Conservation (phyloP, 2,113 vertebrate genomes). For the Galeopterus variegatus region DNA sequence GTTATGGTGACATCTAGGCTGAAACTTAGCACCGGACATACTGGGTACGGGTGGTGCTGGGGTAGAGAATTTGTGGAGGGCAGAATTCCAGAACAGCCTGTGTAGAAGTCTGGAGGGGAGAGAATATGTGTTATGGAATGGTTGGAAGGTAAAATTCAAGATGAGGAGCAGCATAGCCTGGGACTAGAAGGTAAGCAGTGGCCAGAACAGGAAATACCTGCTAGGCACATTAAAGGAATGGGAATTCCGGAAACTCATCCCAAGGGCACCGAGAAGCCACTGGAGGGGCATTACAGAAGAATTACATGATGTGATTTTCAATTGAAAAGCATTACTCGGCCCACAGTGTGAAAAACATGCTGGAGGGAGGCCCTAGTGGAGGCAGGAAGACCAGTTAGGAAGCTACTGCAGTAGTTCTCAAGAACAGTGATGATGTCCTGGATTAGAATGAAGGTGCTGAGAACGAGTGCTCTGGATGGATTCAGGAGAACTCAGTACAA, state of each 20-base stretch:
- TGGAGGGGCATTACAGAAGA: background rate
- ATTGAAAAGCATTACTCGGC: background rate
- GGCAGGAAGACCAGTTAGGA: background rate
- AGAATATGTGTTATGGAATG: background rate
- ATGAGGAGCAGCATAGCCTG: background rate
- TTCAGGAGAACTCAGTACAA: background rate
- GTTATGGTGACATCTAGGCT: background rate
- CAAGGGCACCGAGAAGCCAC: background rate
- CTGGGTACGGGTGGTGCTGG: fast-evolving
- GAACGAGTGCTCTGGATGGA: background rate
- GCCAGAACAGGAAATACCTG: background rate
- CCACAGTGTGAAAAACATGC: fast-evolving
- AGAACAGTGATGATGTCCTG: background rate
- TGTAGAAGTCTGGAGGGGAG: background rate
- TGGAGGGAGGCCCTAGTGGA: background rate
- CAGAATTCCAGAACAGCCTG: background rate
- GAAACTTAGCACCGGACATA: background rate
- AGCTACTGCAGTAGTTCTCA: background rate
- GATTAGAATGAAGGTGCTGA: background rate
- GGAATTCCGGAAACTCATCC: background rate
- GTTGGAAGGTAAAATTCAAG: background rate
- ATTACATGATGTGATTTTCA: background rate
- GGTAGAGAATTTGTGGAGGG: background rate
- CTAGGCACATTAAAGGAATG: background rate
- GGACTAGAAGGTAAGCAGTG: background rate